Base-by-base conservation (phyloP, 2,113 vertebrate species). In the Lycocorax pyrrhopterus region DNA sequence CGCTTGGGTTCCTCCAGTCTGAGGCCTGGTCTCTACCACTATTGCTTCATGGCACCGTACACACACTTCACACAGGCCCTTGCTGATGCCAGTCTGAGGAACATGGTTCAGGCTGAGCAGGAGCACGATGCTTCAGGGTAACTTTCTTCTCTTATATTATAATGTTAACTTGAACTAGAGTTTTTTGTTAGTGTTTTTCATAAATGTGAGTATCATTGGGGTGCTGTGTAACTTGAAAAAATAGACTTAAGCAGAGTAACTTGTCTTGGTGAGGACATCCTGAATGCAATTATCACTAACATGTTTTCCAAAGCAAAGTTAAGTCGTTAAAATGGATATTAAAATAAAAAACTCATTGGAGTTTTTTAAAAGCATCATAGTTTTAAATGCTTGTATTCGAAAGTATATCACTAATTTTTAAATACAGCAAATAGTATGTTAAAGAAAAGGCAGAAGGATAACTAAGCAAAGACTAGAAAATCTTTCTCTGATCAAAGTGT, bases 1-100 rank as follows among this genome's bases (percentile, higher is more conserved):
- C 99, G 99, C 16, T 98, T 99, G 14, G 99, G 99, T 73, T 99
- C 99, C 2, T 99, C 99, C 89, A 99, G 94, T 46, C 63, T 99
- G 86, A 97, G 99, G 44, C 99, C 99, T 0, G 99, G 99, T 44
- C 98, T 99, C 46, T 99, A 99, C 94, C 99, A 99, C 93, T 99
- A 99, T 96, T 99, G 99, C 98, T 99, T 99, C 98, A 99, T 99
- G 99, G 99, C 99, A 4, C 99, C 99, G 0, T 99, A 99, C 86
- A 99, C 99, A 7, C 99, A 99, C 94, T 99, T 99, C 85, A 99
- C 99, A 2, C 99, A 99, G 98, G 99, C 99, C 25, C 97, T 99
- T 5, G 99, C 99, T 7, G 99, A 99, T 21, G 99, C 99, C 32
- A 99, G 99, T 86, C 98, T 99, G 13, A 98, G 99, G 88, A 99